A percentile compares a stretch with the other conserved stretches of the same genome.
Evolutionary conservation across 2,797 vertebrate species (phyloP).

Genomic region (Thalassophryne amazonica): DNA sequence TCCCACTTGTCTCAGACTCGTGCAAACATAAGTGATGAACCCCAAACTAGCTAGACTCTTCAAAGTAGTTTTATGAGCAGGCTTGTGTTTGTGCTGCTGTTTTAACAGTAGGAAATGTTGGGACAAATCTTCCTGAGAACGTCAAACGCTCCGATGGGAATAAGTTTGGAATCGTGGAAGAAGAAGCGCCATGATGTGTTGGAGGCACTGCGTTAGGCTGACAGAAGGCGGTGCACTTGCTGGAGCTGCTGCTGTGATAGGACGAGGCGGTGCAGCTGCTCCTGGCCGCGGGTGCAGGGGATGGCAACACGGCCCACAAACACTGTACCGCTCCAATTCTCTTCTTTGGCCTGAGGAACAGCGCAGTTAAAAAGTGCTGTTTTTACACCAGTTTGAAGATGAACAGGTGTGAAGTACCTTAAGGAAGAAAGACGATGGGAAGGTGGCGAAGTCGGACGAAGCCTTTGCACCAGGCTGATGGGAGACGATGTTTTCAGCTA

Average conservation of each 20-base stretch:
- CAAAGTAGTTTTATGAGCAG: too few relatives aligned
- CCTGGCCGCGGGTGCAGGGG: conserved; percentile 82
- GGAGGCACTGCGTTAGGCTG: conserved; percentile 43
- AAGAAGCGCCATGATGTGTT: conserved; percentile 3
- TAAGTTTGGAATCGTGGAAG: too few relatives aligned
- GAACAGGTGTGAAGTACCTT: too few relatives aligned
- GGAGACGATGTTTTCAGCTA: conserved; percentile 83
- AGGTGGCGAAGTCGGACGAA: conserved; percentile 85
- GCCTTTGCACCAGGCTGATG: conserved; percentile 81
- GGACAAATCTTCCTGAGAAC: too few relatives aligned
- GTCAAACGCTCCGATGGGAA: too few relatives aligned
- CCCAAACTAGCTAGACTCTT: too few relatives aligned
- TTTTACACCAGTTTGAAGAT: too few relatives aligned
- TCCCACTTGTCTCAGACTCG: too few relatives aligned
- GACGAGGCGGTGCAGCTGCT: conserved; percentile 84
- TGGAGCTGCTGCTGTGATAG: conserved; percentile 85
- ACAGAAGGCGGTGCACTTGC: conserved; percentile 82
- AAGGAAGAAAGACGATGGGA: conserved; percentile 83
- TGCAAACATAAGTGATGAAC: too few relatives aligned
- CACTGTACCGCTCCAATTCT: conserved; percentile 79
- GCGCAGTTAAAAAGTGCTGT: too few relatives aligned
- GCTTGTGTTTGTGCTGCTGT: too few relatives aligned
- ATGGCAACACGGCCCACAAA: conserved; percentile 85
- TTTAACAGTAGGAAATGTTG: too few relatives aligned
- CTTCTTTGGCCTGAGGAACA: conserved; percentile 77